Base-by-base conservation (phyloP, 2,888 invertebrate species). In the Drosophila neotestacea region DNA sequence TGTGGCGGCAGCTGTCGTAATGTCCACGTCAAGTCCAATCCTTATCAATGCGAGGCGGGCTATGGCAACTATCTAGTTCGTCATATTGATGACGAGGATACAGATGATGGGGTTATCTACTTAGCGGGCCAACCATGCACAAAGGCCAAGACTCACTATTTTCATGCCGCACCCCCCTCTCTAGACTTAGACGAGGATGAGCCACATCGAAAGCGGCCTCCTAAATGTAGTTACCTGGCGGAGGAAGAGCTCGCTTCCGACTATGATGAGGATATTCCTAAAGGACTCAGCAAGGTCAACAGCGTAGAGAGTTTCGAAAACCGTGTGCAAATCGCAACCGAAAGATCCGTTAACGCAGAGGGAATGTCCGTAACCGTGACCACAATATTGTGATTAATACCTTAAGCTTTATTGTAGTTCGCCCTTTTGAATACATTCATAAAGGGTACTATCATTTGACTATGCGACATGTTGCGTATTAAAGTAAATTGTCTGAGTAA, bases 311-410 rank as follows among this genome's bases (percentile, higher is more conserved):
- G 85, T 56, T 90, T 91, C 64, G 74, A 79, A 22, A 85, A 90
- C 4, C 90, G 91, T 68, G 89, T 91, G 52, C 90, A 90, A 68
- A 89, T 59, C 4, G 77, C 65, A 22, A 73, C 91, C 28, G 92
- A 92, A 70, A 89, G 88, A 56, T 90, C 88, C 63, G 68, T 92
- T 13, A 91, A 90, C 70, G 90, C 91, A 59, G 91, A 91, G 65
- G 92, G 92, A 67, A 85, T 88, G 67, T 88, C 90, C 60, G 88
- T 91, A 56, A 92, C 92, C 44, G 90, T 92, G 65, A 92, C 92
- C 52, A 92, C 92, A 67, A 92, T 92, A 84, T 90, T 92, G 92
- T 92, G 92, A 92, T 92, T 79, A 63, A 68, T 66, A 72, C 44
- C 61, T 38, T 51, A 51, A 51, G n/a, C 44, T 44, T 44, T 44